Evolutionary conservation across 2,113 vertebrate species (phyloP).

Genomic region (Oriolus oriolus): DNA sequence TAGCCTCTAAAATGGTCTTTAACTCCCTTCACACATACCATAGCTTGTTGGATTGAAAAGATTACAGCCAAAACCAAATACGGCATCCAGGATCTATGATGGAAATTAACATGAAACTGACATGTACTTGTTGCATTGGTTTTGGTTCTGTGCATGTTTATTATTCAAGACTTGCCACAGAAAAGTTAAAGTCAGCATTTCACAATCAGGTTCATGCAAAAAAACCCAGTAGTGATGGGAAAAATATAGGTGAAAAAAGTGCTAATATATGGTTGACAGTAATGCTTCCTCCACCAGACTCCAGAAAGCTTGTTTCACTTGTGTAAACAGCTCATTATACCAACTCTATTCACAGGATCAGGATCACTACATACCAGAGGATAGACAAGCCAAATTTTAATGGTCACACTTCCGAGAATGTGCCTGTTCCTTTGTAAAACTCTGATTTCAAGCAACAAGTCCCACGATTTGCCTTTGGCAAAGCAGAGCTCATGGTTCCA

Average conservation of each 20-base stretch:
- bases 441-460: not conserved
- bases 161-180: not conserved
- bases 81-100: not conserved
- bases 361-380: not conserved
- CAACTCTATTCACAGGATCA: not conserved
- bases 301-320: not conserved
- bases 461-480: not conserved
- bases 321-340: not conserved
- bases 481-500: not conserved
- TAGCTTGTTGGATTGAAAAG: not conserved
- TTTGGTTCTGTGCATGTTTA: not conserved
- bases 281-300: not conserved
- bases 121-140: not conserved
- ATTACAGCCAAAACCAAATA: not conserved
- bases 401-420: not conserved
- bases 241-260: not conserved
- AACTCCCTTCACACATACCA: not conserved
- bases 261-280: not conserved
- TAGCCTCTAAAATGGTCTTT: not conserved
- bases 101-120: not conserved
- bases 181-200: not conserved
- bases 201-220: not conserved
- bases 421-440: not conserved
- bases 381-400: not conserved
- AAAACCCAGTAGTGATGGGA: rapidly evolving